Evolutionary conservation across 2,113 vertebrate genomes (phyloP), one percentile per base, ranked within the genome.

Genomic region (Arothron firmamentum): DNA sequence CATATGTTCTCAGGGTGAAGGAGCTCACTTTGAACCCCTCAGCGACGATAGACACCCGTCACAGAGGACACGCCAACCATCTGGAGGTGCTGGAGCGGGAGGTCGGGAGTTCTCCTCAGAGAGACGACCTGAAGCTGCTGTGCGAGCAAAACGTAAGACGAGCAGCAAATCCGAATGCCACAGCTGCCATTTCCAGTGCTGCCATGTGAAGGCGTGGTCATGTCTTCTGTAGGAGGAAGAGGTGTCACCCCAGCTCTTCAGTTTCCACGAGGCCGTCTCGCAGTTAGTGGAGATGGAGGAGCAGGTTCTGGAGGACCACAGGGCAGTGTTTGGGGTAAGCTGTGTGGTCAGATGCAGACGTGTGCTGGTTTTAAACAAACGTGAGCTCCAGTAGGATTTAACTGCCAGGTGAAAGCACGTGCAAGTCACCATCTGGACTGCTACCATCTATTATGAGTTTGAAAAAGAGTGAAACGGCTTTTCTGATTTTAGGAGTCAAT

Each of bases 251-350:
- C 96, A 99, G 56, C 88, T 99, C 81, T 98, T 98, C 73, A 96
- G 89, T 77, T 99, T 99, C 82, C 97, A 99, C 1, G 96, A 99
- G 89, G 95, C 95, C 13, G 96, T 99, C 17, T 98, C 97, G 52
- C 96, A 98, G 74, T 93, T 98, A 90, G 96, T 99, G 49, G 97
- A 99, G 90, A 99, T 99, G 97, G 97, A 98, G 85, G 97, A 99
- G 63, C 95, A 98, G 85, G 93, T 98, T 48, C 92, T 98, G 81
- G 97, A 99, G 91, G 96, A 97, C 79, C 97, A 99, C 87, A 90
- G 95, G 59, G 90, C 91, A 10, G 94, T 98, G 34, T 98, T 99
- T 83, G 94, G 98, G 95, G 97, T 98, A 88, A 75, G 18, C 3
- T 18, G 15, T 47, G 45, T 8, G 5, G 45, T 17, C 16, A n/a